phyloP scores from a whole-genome alignment of 2,113 vertebrate species.

The Grallaria varia region DNA sequence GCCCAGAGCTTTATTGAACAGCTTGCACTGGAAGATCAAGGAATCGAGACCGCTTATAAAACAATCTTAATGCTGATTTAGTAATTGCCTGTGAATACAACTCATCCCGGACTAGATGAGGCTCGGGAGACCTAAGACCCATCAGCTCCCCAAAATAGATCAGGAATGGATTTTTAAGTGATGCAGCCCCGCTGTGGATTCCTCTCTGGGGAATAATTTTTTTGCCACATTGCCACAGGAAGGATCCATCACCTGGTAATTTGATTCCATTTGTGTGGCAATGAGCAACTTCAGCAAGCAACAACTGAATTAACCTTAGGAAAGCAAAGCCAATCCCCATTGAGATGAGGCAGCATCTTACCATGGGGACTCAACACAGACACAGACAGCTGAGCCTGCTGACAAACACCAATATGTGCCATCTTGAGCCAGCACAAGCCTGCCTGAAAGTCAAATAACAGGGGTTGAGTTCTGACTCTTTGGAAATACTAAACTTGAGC shows the following conservation, averaged over 20 bases:
- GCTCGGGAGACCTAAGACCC: not conserved
- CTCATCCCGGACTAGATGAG: not conserved
- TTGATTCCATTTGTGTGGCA: not conserved
- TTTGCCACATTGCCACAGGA: not conserved
- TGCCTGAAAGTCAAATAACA: not conserved
- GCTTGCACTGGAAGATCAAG: slow-evolving; percentile 47
- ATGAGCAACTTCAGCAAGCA: not conserved
- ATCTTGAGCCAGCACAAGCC: not conserved
- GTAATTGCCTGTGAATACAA: slow-evolving; percentile 3
- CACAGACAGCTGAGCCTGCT: not conserved
- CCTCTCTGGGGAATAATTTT: not conserved
- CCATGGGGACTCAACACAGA: not conserved
- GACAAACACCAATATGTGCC: not conserved
- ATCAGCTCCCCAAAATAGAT: not conserved
- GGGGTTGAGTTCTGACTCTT: not conserved
- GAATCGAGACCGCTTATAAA: not conserved
- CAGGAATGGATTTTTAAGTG: not conserved
- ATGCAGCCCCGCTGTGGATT: not conserved
- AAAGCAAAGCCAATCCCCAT: not conserved
- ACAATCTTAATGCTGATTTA: slow-evolving; percentile 20
- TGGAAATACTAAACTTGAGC: not conserved
- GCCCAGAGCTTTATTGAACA: slow-evolving; percentile 28
- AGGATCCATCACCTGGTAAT: slow-evolving; percentile 9
- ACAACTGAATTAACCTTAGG: not conserved
- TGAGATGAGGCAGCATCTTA: not conserved